These are phyloP conservation scores for Octopus sinensis DNA, from an alignment of 1,140 invertebrate genomes.

Conservation along the genomic window DNA sequence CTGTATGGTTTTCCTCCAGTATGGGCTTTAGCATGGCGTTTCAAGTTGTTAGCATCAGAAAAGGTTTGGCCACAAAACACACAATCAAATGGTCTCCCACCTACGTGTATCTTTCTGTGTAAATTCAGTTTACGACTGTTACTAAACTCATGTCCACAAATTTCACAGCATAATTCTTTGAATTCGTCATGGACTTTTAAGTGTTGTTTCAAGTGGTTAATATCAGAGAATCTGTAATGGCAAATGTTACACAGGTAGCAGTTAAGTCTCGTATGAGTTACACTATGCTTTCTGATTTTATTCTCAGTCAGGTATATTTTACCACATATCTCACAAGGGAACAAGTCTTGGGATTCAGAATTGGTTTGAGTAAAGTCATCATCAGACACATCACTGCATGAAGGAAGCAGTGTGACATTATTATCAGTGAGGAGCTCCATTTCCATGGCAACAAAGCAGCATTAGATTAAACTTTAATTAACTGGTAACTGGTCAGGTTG, in stretches of 20 bases:
- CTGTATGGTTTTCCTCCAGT: slow-evolving; percentile 26
- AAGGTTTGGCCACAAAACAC: slow-evolving; percentile 87
- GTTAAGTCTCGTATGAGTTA: slow-evolving; percentile 36
- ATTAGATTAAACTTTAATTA: too few species aligned
- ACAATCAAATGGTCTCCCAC: slow-evolving; percentile 84
- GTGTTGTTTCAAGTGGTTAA: too few species aligned
- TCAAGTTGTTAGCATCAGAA: slow-evolving; percentile 56
- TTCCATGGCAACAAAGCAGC: too few species aligned
- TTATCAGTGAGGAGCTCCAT: too few species aligned
- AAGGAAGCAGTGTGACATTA: too few species aligned
- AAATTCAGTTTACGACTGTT: slow-evolving; percentile 29
- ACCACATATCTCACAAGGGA: slow-evolving; percentile 23
- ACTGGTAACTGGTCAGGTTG: too few species aligned
- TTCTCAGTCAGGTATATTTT: slow-evolving; percentile 22
- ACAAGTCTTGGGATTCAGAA: background rate
- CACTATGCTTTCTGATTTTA: slow-evolving; percentile 22
- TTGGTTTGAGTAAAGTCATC: too few species aligned
- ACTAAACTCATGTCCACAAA: slow-evolving; percentile 51
- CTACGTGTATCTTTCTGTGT: slow-evolving; percentile 63
- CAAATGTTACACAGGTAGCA: slow-evolving; percentile 61
- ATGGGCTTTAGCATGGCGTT: slow-evolving; percentile 24
- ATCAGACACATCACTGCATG: too few species aligned
- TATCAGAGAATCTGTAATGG: too few species aligned
- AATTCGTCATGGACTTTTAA: too few species aligned
- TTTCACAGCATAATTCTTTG: slow-evolving; percentile 42